Base-by-base conservation (phyloP, 2,888 invertebrate species). In the Polydrusus pterygomalis region DNA sequence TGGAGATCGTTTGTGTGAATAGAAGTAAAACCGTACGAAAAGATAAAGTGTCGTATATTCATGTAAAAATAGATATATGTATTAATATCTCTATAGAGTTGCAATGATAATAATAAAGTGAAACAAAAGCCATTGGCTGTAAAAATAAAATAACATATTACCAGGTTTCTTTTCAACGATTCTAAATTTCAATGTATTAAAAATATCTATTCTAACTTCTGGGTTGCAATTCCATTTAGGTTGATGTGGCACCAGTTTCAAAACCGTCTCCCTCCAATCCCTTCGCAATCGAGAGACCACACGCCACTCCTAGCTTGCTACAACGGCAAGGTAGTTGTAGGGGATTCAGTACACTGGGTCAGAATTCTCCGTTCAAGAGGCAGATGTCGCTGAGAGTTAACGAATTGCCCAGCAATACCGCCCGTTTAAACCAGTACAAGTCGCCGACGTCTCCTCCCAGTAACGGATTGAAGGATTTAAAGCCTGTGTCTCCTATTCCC, bases 281-380 rank as follows among this genome's bases (percentile, higher is more conserved):
- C 1, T 96, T 95, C 88, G 97, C 97, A 10, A 97, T 97, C 82
- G 97, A 97, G 87, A 91, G 98, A 68, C 99, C 99, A 1, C 97
- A 97, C 86, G 98, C 98, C 74, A 97, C 98, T 51, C 95, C 96
- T 40, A 94, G 95, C 80, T 94, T 99, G 92, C 90, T 99, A 70
- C 96, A 98, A 87, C 90, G 99, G 40, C 98, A 99, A 89, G 97
- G 97, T 80, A 97, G 97, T 78, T 97, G 97, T 90, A 91, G 97
- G 69, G 97, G 96, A 63, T 96, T 98, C 88, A 92, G 93, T 82
- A 95, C 95, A 84, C 87, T 90, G 77, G 90, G 89, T 84, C 93
- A 90, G 88, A 95, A 94, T 84, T 97, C 97, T 17, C 98, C 95
- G 77, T 99, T 96, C 89, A 98, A 99, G 89, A 92, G 98, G 56